Percentiles rank a stretch among this genome's conserved stretches.
Evolutionary conservation across 2,113 vertebrate species (phyloP).

Genomic region (Arvicanthis niloticus): DNA sequence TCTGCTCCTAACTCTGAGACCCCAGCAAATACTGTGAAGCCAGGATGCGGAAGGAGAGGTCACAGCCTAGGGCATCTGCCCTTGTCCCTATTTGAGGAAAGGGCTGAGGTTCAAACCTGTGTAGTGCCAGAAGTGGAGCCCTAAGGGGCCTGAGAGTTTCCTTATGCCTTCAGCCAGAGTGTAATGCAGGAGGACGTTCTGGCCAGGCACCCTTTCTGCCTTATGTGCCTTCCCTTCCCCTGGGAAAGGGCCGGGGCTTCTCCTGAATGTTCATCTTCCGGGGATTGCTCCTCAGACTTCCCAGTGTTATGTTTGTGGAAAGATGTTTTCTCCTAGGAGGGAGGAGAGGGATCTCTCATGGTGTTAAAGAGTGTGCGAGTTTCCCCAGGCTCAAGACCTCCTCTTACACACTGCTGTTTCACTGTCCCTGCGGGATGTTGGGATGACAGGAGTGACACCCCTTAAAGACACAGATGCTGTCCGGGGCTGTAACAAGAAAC

Average conservation of each 20-base stretch:
- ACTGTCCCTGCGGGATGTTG: not conserved
- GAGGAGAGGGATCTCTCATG: not conserved
- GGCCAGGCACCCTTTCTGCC: not conserved
- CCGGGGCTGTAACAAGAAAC: not conserved
- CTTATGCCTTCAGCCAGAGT: no score
- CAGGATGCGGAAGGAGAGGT: not conserved
- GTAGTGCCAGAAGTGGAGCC: no score
- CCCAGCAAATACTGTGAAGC: not conserved
- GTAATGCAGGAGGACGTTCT: not conserved
- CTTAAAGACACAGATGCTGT: not conserved
- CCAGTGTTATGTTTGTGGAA: not conserved
- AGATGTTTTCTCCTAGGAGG: not conserved
- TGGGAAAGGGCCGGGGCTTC: not conserved
- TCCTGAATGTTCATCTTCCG: not conserved
- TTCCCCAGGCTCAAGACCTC: rapidly evolving
- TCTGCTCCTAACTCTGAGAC: not conserved
- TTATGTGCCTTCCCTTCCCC: not conserved
- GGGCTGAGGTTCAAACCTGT: not conserved
- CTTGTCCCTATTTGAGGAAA: not conserved
- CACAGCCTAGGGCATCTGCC: not conserved
- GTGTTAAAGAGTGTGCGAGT: not conserved
- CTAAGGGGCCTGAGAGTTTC: not conserved
- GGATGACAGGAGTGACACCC: not conserved
- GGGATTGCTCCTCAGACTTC: not conserved
- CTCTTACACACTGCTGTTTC: not conserved